Evolutionary conservation across 64 coral and sea anemone genomes (phyloP).

Genomic region (Stichodactyla mertensii): DNA sequence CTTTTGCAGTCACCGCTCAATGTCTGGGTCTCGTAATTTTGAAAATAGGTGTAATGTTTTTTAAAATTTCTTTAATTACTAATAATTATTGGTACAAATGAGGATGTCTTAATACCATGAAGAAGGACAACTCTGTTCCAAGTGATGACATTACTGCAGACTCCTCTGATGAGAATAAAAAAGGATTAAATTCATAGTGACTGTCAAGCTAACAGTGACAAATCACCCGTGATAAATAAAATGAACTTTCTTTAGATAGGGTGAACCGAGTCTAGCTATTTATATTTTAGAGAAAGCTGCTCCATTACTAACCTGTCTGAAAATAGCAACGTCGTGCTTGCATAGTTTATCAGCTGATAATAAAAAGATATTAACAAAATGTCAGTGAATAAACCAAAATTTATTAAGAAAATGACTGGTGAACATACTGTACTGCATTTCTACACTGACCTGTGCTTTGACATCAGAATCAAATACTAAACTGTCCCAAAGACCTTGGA

Average conservation of each 20-base stretch:
- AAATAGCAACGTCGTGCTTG: constrained; percentile 81
- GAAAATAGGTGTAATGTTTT: too few relatives aligned
- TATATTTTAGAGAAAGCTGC: background rate
- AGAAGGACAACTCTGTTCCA: constrained; percentile 96
- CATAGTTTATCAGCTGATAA: constrained; percentile 83
- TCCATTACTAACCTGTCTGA: constrained; percentile 73
- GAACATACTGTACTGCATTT: background rate
- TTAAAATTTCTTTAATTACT: background rate
- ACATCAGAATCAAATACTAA: constrained; percentile 95
- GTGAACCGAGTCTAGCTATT: too few relatives aligned
- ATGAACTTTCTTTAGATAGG: too few relatives aligned
- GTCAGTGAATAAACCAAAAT: background rate
- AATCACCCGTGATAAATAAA: too few relatives aligned
- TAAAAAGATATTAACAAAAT: background rate
- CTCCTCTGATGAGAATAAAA: constrained; percentile 49
- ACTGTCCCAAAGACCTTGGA: constrained; percentile 95
- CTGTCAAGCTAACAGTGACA: background rate
- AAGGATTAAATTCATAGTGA: background rate
- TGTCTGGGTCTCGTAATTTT: too few relatives aligned
- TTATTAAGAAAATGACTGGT: background rate
- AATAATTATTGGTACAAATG: too few relatives aligned
- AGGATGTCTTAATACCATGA: constrained; percentile 46
- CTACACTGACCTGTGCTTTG: constrained; percentile 76
- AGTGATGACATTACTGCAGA: constrained; percentile 81
- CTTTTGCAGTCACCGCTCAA: too few relatives aligned